Percentiles rank a stretch among this genome's conserved stretches.
These are phyloP conservation scores for Drosophila kambysellisi DNA, from an alignment of 2,888 invertebrate species.

Conservation along the genomic window DNA sequence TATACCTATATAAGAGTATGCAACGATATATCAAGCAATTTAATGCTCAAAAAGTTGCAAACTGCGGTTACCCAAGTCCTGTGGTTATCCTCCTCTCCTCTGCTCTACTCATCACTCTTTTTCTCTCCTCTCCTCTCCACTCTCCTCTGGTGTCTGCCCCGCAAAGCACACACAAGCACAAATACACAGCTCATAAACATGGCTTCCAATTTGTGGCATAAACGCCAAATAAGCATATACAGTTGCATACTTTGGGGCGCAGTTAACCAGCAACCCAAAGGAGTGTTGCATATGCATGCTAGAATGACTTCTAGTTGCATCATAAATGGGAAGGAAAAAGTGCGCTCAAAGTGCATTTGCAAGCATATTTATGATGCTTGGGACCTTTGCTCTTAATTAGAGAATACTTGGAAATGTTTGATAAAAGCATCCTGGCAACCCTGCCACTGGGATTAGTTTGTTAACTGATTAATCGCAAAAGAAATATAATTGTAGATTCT, in stretches of 20 bases:
- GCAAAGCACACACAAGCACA: neutral
- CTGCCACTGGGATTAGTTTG: slow-evolving; percentile 1
- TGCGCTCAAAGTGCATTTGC: slow-evolving; percentile 53
- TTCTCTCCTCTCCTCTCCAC: too few relatives aligned
- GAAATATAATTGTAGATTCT: too few relatives aligned
- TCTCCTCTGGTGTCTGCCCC: neutral
- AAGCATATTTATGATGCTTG: slow-evolving; percentile 47
- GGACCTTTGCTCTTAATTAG: slow-evolving; percentile 63
- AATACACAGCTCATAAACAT: slow-evolving; percentile 55
- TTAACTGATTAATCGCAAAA: too few relatives aligned
- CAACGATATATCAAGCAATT: slow-evolving; percentile 77
- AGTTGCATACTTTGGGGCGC: slow-evolving; percentile 61
- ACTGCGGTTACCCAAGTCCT: slow-evolving; percentile 52
- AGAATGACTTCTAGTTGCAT: slow-evolving; percentile 42
- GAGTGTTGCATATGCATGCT: slow-evolving; percentile 44
- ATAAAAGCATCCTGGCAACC: neutral
- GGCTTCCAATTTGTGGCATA: slow-evolving; percentile 72
- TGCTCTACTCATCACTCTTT: neutral
- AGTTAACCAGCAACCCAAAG: slow-evolving; percentile 43
- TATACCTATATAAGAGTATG: slow-evolving; percentile 3
- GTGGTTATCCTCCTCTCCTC: slow-evolving; percentile 20
- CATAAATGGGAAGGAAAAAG: slow-evolving; percentile 5
- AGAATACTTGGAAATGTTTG: slow-evolving; percentile 38
- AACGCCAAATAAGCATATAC: slow-evolving; percentile 73
- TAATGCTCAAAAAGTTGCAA: slow-evolving; percentile 72